A percentile compares a stretch with the other conserved stretches of the same genome.
Conservation (phyloP, 2,888 invertebrate species). For the Deilephila porcellus region DNA sequence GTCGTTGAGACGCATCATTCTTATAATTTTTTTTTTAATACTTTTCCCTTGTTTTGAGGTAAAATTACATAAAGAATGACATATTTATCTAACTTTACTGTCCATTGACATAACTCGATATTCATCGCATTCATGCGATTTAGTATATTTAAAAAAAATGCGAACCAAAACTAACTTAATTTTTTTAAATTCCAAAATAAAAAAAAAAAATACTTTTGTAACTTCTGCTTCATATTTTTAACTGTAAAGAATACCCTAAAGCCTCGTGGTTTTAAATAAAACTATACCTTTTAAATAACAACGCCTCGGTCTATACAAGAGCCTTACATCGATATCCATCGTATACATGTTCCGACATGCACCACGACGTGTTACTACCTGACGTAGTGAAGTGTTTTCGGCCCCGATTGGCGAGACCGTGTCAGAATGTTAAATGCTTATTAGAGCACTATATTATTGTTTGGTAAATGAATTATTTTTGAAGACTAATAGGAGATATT, state of each 20-base stretch:
- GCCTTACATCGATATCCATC: not conserved
- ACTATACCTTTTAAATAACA: not conserved
- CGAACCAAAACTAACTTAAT: too few species aligned
- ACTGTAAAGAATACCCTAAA: not conserved
- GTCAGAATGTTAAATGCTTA: conserved; percentile 14
- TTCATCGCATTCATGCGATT: too few species aligned
- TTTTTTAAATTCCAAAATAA: too few species aligned
- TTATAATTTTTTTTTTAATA: too few species aligned
- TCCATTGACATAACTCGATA: too few species aligned
- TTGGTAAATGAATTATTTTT: not conserved
- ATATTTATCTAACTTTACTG: too few species aligned
- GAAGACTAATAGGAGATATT: not conserved
- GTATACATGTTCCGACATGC: conserved; percentile 13
- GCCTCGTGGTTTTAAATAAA: not conserved
- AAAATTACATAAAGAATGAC: too few species aligned
- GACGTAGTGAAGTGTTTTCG: conserved; percentile 7
- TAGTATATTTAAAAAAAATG: too few species aligned
- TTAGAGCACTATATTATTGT: not conserved
- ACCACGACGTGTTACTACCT: not conserved
- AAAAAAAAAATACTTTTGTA: too few species aligned
- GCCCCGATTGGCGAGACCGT: not conserved
- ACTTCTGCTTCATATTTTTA: too few species aligned
- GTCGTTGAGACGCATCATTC: too few species aligned
- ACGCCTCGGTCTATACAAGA: not conserved
- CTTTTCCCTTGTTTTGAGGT: too few species aligned